phyloP scores from a whole-genome alignment of 2,113 vertebrate genomes.

The Suncus etruscus region DNA sequence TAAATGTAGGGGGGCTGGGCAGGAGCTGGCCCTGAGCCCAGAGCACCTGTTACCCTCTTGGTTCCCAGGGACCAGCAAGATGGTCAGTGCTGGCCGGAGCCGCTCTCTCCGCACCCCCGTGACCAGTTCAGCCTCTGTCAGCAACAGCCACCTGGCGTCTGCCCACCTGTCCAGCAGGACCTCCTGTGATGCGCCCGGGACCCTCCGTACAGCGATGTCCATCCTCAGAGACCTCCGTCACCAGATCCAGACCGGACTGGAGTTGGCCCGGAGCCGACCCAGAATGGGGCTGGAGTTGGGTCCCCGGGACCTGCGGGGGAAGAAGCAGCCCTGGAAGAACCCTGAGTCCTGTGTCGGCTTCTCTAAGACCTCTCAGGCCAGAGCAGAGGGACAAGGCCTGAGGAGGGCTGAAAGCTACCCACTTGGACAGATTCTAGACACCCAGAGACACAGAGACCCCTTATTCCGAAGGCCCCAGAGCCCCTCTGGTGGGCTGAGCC shows the following conservation, averaged over 20 bases:
- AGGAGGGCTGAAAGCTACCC: background rate
- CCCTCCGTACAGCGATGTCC: slow-evolving; percentile 6
- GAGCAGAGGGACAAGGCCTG: fast-evolving
- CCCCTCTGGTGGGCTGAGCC: background rate
- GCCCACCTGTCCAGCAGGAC: background rate
- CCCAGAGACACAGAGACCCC: background rate
- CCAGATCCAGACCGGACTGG: slow-evolving; percentile 66
- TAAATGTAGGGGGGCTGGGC: background rate
- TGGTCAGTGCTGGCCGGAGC: fast-evolving
- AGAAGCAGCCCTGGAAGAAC: background rate
- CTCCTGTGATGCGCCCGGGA: fast-evolving
- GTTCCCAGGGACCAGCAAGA: slow-evolving; percentile 41
- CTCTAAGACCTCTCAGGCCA: fast-evolving
- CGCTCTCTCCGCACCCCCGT: fast-evolving
- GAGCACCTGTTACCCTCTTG: fast-evolving
- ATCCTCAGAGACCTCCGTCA: slow-evolving; percentile 57
- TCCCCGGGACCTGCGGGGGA: fast-evolving
- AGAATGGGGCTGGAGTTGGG: fast-evolving
- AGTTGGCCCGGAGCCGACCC: background rate
- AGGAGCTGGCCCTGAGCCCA: fast-evolving
- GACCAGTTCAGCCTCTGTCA: background rate
- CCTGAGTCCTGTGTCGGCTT: background rate
- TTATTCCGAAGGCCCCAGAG: background rate
- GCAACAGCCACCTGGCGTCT: fast-evolving
- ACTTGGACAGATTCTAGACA: fast-evolving